Evolutionary conservation across 2,113 vertebrate species (phyloP), one percentile per base, ranked within the genome.

Genomic region (Rhegmatorhina hoffmannsi): DNA sequence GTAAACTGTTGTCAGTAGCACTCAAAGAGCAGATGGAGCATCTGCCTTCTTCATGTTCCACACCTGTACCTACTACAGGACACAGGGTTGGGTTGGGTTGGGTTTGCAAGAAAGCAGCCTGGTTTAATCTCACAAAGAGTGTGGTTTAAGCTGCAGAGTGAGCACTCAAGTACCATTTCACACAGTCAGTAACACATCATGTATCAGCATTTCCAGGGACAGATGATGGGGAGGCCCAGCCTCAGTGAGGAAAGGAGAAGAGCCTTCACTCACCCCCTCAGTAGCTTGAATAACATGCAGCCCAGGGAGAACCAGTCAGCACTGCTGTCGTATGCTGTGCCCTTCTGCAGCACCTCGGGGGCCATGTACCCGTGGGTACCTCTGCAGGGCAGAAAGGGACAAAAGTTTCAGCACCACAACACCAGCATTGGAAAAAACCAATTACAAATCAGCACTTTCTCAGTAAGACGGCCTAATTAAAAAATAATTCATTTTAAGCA

Each of bases 361-460:
- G 99, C 99, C 99, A 99, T 99, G 98, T 99, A 99, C 8, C 99
- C 99, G 2, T 99, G 99, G 47, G 99, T 99, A 12, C 99, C 99
- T 8, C 99, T 99, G 96, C 7, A 29, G 25, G 26, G 43, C 15
- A 7, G 14, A 81, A 29, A 20, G 21, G 33, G 53, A 87, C 18
- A 63, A 44, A 36, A 31, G 3, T 52, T 10, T 19, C 13, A 33
- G 38, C 75, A 77, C 31, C 47, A 4, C 13, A 49, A 16, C 23
- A 26, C 17, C 8, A 15, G 0, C 15, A 16, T 1, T 4, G 11
- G 4, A 83, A 13, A 43, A 6, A 55, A 36, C 19, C 28, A 2
- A 44, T 14, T 17, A 6, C 47, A 68, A 72, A 20, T 0, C 2
- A 9, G 7, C 33, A 3, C 11, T 73, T 20, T 23, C 24, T 55